Evolutionary conservation across 2,113 vertebrate species (phyloP).

Genomic region (Paradoxurus hermaphroditus): DNA sequence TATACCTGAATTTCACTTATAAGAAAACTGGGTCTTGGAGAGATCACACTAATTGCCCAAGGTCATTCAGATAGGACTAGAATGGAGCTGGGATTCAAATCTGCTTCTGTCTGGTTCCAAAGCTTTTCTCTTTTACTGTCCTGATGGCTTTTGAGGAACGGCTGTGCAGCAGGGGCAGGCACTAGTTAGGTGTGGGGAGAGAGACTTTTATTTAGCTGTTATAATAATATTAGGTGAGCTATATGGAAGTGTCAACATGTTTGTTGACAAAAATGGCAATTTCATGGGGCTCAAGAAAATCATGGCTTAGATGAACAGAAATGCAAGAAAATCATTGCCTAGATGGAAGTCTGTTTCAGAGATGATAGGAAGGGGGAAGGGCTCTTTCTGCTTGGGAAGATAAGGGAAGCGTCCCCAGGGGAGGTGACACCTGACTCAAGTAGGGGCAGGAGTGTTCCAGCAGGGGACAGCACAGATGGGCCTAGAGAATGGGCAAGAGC

Average conservation of each 20-base stretch:
- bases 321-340: not conserved
- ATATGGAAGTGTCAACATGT: not conserved
- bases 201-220: not conserved
- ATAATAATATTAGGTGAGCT: not conserved
- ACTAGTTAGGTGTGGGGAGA: not conserved
- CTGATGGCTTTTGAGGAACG: not conserved
- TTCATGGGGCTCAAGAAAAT: not conserved
- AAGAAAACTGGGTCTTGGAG: not conserved
- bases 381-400: not conserved
- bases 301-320: not conserved
- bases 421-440: not conserved
- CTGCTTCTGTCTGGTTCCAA: not conserved
- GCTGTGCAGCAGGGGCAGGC: not conserved
- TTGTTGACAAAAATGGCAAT: not conserved
- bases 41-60: not conserved
- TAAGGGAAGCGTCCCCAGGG: not conserved
- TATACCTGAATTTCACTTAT: not conserved
- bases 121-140: not conserved
- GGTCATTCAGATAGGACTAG: not conserved
- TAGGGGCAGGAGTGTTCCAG: not conserved
- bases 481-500: not conserved
- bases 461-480: not conserved
- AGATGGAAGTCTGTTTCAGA: not conserved
- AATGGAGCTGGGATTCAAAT: not conserved
- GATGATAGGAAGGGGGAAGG: not conserved